A percentile compares a stretch with the other conserved stretches of the same genome.
Conservation (phyloP, 2,113 vertebrate genomes). For the Microcebus tavaratra region DNA sequence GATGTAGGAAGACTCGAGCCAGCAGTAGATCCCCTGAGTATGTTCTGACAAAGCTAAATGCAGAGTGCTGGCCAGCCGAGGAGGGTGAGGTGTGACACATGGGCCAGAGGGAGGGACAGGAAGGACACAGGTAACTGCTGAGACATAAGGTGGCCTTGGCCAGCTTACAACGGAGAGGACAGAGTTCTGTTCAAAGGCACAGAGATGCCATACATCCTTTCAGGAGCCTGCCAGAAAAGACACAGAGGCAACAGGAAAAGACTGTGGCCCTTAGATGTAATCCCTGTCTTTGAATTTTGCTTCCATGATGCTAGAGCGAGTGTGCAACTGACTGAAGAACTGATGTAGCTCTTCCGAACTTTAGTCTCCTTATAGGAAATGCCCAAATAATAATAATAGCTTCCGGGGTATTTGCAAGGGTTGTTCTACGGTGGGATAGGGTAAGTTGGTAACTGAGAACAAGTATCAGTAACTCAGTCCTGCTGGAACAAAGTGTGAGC, state of each 20-base stretch:
- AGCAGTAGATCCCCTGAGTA: neutral
- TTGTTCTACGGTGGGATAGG: accelerated
- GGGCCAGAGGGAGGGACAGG: neutral
- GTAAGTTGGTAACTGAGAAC: neutral
- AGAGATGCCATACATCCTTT: neutral
- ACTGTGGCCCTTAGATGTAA: neutral
- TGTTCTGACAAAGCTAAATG: accelerated
- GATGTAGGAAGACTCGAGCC: neutral
- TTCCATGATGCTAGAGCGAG: neutral
- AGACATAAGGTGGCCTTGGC: too few relatives aligned
- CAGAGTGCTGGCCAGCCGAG: neutral
- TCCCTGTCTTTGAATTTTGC: neutral
- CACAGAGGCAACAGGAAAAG: neutral
- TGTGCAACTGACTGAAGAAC: neutral
- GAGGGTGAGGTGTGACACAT: accelerated
- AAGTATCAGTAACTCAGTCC: too few relatives aligned
- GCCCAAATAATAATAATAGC: neutral
- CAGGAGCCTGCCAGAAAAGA: neutral
- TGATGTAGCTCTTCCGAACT: neutral
- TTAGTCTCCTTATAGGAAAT: neutral
- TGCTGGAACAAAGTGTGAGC: neutral
- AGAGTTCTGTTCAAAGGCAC: neutral
- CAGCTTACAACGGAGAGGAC: neutral
- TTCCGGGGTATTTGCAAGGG: neutral
- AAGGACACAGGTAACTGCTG: too few relatives aligned